Percentiles rank a stretch among this genome's conserved stretches.
phyloP scores from a whole-genome alignment of 2,888 invertebrate genomes.

The Pachydiplax longipennis region DNA sequence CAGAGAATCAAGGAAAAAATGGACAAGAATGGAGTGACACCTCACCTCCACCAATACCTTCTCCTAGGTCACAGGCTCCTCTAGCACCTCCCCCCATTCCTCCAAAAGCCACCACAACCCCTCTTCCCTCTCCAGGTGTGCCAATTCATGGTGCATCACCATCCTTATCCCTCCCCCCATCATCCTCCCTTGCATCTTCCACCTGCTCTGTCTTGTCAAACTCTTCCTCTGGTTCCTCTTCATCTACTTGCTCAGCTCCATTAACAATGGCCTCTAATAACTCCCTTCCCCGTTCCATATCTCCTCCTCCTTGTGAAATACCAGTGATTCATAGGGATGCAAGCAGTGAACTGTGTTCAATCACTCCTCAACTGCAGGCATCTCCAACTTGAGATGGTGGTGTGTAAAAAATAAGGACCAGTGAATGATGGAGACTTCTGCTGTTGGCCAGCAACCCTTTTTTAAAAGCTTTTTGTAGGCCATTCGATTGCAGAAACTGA shows the following conservation, averaged over 20 bases:
- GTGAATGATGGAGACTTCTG: not conserved
- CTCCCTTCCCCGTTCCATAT: not conserved
- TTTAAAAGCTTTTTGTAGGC: not conserved
- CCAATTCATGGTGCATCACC: slow-evolving; percentile 4
- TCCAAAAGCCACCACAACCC: slow-evolving; percentile 52
- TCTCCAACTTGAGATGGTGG: not conserved
- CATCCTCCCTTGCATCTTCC: slow-evolving; percentile 17
- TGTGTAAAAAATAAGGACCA: not conserved
- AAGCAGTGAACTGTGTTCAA: slow-evolving; percentile 5
- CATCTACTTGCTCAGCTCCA: slow-evolving; percentile 12
- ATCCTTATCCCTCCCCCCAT: not conserved
- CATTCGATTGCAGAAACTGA: not conserved
- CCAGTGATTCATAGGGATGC: not conserved
- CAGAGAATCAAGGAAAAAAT: not conserved
- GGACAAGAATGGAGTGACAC: slow-evolving; percentile 25
- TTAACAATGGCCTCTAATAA: not conserved
- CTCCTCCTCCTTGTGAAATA: slow-evolving; percentile 9
- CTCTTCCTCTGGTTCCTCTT: slow-evolving; percentile 20
- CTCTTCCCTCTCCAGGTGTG: slow-evolving; percentile 48
- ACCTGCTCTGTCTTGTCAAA: not conserved
- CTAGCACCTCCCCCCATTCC: slow-evolving; percentile 54
- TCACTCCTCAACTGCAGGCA: slow-evolving; percentile 11
- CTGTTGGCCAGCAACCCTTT: not conserved
- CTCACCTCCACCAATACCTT: slow-evolving; percentile 51
- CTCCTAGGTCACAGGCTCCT: slow-evolving; percentile 51